Evolutionary conservation across 2,113 vertebrate genomes (phyloP).

Genomic region (Scortum barcoo): DNA sequence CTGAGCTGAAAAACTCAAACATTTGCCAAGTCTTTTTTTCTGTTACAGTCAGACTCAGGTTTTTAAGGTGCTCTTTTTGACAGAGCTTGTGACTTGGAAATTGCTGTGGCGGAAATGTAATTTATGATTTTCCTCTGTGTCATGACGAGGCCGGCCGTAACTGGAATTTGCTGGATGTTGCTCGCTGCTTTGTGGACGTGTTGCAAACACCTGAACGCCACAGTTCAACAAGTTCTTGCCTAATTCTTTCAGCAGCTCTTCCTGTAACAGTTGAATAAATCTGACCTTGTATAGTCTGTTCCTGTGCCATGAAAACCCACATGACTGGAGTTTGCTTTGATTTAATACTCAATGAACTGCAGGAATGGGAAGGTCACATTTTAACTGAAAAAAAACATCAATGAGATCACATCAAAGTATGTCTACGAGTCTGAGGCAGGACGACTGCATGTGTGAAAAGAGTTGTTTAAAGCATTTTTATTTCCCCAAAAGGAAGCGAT

Average conservation of each 20-base stretch:
- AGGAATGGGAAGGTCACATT: not conserved
- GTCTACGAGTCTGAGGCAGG: not conserved
- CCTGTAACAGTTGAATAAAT: not conserved
- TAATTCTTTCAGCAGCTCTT: not conserved
- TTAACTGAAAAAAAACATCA: not conserved
- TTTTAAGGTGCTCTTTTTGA: too few relatives aligned
- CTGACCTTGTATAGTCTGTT: not conserved
- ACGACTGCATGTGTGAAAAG: not conserved
- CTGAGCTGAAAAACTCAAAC: not conserved
- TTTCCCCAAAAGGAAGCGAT: not conserved
- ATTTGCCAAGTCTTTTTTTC: not conserved
- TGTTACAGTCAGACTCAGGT: not conserved
- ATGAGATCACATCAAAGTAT: not conserved
- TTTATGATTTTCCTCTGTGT: not conserved
- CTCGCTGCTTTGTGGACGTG: rapidly evolving
- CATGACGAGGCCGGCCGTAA: not conserved
- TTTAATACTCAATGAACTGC: not conserved
- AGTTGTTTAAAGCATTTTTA: not conserved
- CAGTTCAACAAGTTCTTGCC: not conserved
- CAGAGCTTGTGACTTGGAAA: not conserved
- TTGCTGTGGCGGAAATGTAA: not conserved
- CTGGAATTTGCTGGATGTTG: not conserved
- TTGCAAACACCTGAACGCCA: not conserved
- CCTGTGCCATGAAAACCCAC: not conserved
- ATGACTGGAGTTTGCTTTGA: not conserved